Evolutionary conservation across 2,888 invertebrate species (phyloP).

Genomic region (Drosophila meridionalis): DNA sequence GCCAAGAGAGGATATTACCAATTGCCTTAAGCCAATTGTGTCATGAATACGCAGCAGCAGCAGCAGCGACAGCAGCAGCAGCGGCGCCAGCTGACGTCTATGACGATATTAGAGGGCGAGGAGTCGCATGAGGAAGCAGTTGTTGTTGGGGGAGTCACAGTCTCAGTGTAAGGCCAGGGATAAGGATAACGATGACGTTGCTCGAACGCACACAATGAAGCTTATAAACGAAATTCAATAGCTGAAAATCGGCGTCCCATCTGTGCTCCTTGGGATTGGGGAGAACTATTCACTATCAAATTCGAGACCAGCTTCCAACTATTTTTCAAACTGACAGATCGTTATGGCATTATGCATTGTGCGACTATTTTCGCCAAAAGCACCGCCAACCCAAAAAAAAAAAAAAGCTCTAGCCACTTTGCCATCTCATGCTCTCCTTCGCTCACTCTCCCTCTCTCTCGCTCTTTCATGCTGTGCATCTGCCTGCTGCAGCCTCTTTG

Average conservation of each 20-base stretch:
- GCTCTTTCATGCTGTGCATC: background rate
- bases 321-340: slow-evolving; percentile 76
- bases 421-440: background rate
- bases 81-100: slow-evolving; percentile 46
- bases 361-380: slow-evolving; percentile 31
- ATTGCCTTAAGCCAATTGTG: slow-evolving; percentile 79
- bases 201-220: slow-evolving; percentile 54
- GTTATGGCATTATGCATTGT: slow-evolving; percentile 72
- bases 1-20: slow-evolving; percentile 79
- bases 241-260: slow-evolving; percentile 71
- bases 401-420: background rate
- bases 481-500: slow-evolving; percentile 19
- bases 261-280: slow-evolving; percentile 39
- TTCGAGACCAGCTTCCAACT: slow-evolving; percentile 51
- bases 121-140: background rate
- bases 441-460: background rate
- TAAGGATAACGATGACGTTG: slow-evolving; percentile 54
- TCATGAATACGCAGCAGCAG: slow-evolving; percentile 69
- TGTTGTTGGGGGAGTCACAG: background rate
- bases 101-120: slow-evolving; percentile 20
- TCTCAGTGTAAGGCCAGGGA: slow-evolving; percentile 15
- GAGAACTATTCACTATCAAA: slow-evolving; percentile 53
- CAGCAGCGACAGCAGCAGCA: slow-evolving; percentile 33
- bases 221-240: slow-evolving; percentile 76
- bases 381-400: background rate